These are phyloP conservation scores for Leptinotarsa tumamoca DNA, from an alignment of 2,888 invertebrate genomes.

Conservation along the genomic window DNA sequence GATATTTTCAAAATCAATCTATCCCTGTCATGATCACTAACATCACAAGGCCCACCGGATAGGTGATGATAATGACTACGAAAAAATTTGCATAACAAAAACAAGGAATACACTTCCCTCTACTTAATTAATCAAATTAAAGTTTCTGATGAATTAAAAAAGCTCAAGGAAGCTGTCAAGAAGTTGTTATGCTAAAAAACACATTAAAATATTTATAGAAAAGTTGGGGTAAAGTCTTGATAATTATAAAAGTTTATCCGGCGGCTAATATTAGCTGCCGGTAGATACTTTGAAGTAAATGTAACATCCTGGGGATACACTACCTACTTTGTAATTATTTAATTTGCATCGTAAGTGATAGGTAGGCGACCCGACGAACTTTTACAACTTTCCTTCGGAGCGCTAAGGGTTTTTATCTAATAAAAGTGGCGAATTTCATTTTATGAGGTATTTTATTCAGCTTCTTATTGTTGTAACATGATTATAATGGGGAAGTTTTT, in stretches of 20 bases:
- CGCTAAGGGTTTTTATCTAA: slow-evolving; percentile 33
- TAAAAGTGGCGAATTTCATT: slow-evolving; percentile 6
- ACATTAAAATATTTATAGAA: slow-evolving; percentile 62
- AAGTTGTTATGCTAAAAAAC: slow-evolving; percentile 51
- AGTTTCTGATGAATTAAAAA: slow-evolving; percentile 49
- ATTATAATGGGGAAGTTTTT: neutral
- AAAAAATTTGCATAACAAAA: slow-evolving; percentile 46
- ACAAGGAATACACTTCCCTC: slow-evolving; percentile 41
- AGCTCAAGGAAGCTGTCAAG: slow-evolving; percentile 43
- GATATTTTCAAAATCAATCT: neutral
- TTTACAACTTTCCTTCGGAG: slow-evolving; percentile 59
- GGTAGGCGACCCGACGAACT: slow-evolving; percentile 59
- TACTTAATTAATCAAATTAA: slow-evolving; percentile 49
- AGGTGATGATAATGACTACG: slow-evolving; percentile 25
- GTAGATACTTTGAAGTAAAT: slow-evolving; percentile 60
- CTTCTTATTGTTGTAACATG: neutral
- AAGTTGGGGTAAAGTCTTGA: slow-evolving; percentile 55
- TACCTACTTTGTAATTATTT: slow-evolving; percentile 66
- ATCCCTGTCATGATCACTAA: neutral
- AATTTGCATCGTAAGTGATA: slow-evolving; percentile 66
- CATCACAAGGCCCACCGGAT: neutral
- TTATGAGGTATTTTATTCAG: neutral
- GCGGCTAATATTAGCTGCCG: slow-evolving; percentile 55
- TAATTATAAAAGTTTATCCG: slow-evolving; percentile 63
- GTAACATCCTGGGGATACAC: slow-evolving; percentile 58